Evolutionary conservation across 2,888 invertebrate genomes (phyloP).

Genomic region (Dynastes maya): DNA sequence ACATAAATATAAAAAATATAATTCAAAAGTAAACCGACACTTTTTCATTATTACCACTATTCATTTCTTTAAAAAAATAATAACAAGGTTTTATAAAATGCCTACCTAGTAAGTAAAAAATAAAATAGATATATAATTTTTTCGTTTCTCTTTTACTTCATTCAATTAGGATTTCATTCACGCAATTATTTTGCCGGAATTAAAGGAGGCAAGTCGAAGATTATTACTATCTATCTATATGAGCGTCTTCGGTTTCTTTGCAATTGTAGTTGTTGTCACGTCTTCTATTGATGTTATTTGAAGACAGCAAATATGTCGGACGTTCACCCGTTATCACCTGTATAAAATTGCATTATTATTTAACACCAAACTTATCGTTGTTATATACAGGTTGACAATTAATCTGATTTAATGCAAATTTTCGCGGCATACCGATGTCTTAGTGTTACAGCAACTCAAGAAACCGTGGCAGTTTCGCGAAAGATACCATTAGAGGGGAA

Average conservation of each 20-base stretch:
- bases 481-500: too few species aligned
- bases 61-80: constrained; percentile 45
- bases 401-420: too few species aligned
- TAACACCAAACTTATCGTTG: neutral
- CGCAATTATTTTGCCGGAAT: neutral
- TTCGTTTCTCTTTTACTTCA: constrained; percentile 33
- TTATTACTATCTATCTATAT: constrained; percentile 64
- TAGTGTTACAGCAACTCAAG: too few species aligned
- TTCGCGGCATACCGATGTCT: too few species aligned
- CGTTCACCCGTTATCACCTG: constrained; percentile 67
- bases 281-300: constrained; percentile 58
- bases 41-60: constrained; percentile 43
- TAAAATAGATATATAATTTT: constrained; percentile 41
- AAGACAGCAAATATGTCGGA: constrained; percentile 58
- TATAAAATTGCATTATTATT: constrained; percentile 43
- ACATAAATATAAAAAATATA: constrained; percentile 51
- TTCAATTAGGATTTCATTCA: constrained; percentile 23
- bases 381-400: too few species aligned
- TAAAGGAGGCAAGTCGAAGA: constrained; percentile 40
- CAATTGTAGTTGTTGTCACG: constrained; percentile 68
- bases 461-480: too few species aligned
- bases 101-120: constrained; percentile 47
- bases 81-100: constrained; percentile 44
- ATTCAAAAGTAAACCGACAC: constrained; percentile 43
- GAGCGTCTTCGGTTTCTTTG: constrained; percentile 67